A percentile compares a stretch with the other conserved stretches of the same genome.
These are phyloP conservation scores for Spondyliosoma cantharus DNA, from an alignment of 2,797 vertebrate species.

Conservation along the genomic window DNA sequence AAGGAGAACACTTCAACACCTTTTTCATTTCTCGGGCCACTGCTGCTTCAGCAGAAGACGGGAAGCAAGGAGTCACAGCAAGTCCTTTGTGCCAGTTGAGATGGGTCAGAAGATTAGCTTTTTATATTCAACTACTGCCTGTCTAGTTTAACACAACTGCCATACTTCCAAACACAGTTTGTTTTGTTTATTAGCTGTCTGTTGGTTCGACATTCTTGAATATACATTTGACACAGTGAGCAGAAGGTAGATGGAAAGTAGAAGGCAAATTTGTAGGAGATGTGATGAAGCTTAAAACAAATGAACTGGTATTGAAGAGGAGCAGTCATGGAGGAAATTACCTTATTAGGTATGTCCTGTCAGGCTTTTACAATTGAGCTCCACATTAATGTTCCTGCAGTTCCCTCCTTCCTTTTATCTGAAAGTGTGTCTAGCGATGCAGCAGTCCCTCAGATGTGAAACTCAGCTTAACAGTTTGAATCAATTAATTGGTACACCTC, in stretches of 20 bases:
- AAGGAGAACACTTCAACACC: constrained; percentile 19
- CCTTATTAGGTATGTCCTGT: constrained; percentile 14
- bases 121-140: constrained; percentile 3
- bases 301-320: background rate
- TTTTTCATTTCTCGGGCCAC: background rate
- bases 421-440: constrained; percentile 22
- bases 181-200: constrained; percentile 8
- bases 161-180: constrained; percentile 4
- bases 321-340: constrained; percentile 28
- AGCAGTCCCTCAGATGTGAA: constrained; percentile 26
- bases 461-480: constrained; percentile 35
- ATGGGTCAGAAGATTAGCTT: constrained; percentile 9
- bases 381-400: constrained; percentile 11
- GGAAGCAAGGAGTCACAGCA: background rate
- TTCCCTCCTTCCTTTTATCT: constrained; percentile 29
- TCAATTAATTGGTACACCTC: constrained; percentile 40
- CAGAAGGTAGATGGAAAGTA: background rate
- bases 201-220: background rate
- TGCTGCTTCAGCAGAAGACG: constrained; percentile 1
- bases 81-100: constrained; percentile 8
- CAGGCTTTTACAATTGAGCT: constrained; percentile 22
- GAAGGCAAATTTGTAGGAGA: background rate
- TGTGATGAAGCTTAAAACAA: constrained; percentile 26
- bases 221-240: background rate
- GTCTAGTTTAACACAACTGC: constrained; percentile 1